Percentiles rank a stretch among this genome's conserved stretches.
These are phyloP conservation scores for Tolypeutes matacus DNA, from an alignment of 2,797 vertebrate species.

Conservation along the genomic window DNA sequence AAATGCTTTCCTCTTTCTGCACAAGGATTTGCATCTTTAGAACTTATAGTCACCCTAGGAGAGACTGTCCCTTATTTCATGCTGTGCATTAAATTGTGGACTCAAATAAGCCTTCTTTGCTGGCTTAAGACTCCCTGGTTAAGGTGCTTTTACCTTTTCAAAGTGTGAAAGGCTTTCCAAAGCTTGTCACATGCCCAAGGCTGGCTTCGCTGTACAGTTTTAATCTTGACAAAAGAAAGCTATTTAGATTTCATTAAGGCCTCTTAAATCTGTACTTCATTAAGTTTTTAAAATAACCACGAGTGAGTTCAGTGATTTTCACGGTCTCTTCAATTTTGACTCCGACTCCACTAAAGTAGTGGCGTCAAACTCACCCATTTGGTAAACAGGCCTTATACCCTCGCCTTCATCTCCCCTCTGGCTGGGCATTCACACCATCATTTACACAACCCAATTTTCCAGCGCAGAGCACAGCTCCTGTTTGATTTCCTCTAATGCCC, in stretches of 20 bases:
- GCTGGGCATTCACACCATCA: not conserved
- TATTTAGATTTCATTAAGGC: slow-evolving; percentile 72
- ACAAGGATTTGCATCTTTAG: slow-evolving; percentile 66
- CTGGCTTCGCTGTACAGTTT: slow-evolving; percentile 13
- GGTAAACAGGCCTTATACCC: not conserved
- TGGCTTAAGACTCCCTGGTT: not conserved
- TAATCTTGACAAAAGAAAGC: slow-evolving; percentile 59
- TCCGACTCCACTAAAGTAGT: not conserved
- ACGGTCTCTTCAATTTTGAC: slow-evolving; percentile 10
- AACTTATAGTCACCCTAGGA: not conserved
- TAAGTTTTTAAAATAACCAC: slow-evolving; percentile 29
- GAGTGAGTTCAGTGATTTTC: slow-evolving; percentile 25
- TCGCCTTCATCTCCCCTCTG: not conserved
- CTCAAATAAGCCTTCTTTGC: not conserved
- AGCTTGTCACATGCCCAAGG: not conserved
- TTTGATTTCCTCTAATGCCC: slow-evolving; percentile 40
- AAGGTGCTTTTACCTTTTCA: not conserved
- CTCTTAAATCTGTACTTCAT: slow-evolving; percentile 50
- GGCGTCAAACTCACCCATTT: not conserved
- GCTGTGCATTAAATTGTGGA: too few species aligned
- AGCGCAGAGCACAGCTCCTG: slow-evolving; percentile 52
- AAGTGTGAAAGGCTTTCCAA: not conserved
- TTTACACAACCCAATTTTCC: slow-evolving; percentile 47
- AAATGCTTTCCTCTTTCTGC: slow-evolving; percentile 76
- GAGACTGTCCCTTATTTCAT: not conserved